Base-by-base conservation (phyloP, 1,140 invertebrate genomes). In the Branchinecta lynchi region DNA sequence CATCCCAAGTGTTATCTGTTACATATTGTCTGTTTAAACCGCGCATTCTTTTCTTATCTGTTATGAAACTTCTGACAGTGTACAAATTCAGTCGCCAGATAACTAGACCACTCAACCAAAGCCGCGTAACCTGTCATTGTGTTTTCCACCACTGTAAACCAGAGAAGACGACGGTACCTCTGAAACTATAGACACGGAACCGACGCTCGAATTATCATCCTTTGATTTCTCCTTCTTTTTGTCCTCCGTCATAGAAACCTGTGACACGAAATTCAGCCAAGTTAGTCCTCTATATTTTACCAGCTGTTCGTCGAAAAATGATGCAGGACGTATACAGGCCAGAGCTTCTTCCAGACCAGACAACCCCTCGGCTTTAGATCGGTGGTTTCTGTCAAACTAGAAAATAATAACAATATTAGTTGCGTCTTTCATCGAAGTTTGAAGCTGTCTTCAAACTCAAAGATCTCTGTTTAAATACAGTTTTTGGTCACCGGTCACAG, bases 261-360 rank as follows among this genome's bases (percentile, higher is more conserved):
- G 51, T 46, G 73, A 17, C 15, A 80, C 75, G 72, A 81, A 81
- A 66, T 81, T 80, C 44, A 71, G 73, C 80, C 80, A 81, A 66
- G 75, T 75, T 74, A 81, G 77, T 7, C 80, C 80, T 71, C 83
- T 84, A 73, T 83, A 85, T 44, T 79, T 79, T 8, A 79, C 77
- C 15, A 85, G 75, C 72, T 84, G 81, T 72, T 84, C 83, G 75
- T 85, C 84, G 71, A 80, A 78, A 74, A 85, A 85, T 72, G 83
- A 81, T 60, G 82, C 82, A 7, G 81, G 80, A 72, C 80, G 81
- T 21, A 85, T 72, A 45, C 79, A 78, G 44, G 76, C 79, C 15
- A 85, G 77, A 7, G 84, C 79, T 73, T 85, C 83, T 74, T 82
- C 82, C 12, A 84, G 75, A 44, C 80, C 82, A 60, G 78, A 77